Percentiles rank a stretch among this genome's conserved stretches.
These are phyloP conservation scores for Stichodactyla helianthus DNA, from an alignment of 64 coral and sea anemone genomes.

Conservation along the genomic window DNA sequence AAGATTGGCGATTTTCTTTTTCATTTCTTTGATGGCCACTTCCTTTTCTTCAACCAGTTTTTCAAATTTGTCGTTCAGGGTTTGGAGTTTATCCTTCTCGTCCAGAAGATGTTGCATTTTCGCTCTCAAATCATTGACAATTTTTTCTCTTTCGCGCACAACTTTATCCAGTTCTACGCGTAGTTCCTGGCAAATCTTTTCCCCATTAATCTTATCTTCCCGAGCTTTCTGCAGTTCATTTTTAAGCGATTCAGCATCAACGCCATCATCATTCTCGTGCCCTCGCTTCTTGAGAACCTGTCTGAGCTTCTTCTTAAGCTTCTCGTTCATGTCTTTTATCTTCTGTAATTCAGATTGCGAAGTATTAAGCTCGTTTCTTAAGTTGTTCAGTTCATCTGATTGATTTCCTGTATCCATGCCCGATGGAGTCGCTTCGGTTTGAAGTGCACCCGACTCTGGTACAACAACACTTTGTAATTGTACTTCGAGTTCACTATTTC, in stretches of 20 bases:
- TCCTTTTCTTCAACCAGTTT: constrained; percentile 60
- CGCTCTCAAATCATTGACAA: constrained; percentile 31
- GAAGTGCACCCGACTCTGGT: background rate
- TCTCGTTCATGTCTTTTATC: constrained; percentile 42
- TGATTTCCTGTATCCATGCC: background rate
- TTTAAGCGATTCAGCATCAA: constrained; percentile 7
- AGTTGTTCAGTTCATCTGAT: constrained; percentile 12
- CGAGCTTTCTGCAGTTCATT: constrained; percentile 36
- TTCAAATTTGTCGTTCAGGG: constrained; percentile 28
- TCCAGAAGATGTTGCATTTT: constrained; percentile 29
- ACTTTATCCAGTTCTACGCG: constrained; percentile 47
- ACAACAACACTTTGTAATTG: background rate
- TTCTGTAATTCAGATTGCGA: constrained; percentile 36
- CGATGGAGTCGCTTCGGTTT: background rate
- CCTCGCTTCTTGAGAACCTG: constrained; percentile 39
- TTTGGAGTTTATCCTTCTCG: constrained; percentile 29
- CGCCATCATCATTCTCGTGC: constrained; percentile 25
- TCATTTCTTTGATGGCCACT: background rate
- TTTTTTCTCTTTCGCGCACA: constrained; percentile 44
- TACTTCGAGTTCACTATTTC: background rate
- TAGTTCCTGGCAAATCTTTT: constrained; percentile 48
- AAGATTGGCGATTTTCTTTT: background rate
- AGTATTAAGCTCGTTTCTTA: constrained; percentile 34
- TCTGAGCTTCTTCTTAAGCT: constrained; percentile 45
- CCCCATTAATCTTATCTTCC: constrained; percentile 43